Base-by-base conservation (phyloP, 2,113 vertebrate species). In the Girardinichthys multiradiatus region DNA sequence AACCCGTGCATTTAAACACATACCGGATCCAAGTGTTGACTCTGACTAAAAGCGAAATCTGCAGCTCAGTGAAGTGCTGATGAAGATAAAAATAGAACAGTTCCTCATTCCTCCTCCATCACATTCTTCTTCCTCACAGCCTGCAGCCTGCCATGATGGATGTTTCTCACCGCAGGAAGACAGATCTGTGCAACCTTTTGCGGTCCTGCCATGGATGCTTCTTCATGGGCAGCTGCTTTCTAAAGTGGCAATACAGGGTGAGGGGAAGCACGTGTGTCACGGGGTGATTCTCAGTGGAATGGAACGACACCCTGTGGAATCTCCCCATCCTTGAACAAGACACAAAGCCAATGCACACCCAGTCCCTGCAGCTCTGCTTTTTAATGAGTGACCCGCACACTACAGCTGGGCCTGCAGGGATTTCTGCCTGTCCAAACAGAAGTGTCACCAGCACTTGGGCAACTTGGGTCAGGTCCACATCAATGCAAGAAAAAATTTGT, bases 291-390 rank as follows among this genome's bases (percentile, higher is more conserved):
- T 70, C 67, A 64, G 54, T 30, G 64, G 76, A 31, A 92, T 87
- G 84, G 87, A 94, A 92, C 93, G 93, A 90, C 83, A 91, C 90
- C 91, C 90, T 0, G 5, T 74, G 88, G 92, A 86, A 83, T 83
- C 73, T 62, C 66, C 86, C 94, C 95, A 93, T 80, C 74, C 89
- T 77, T 72, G 60, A 76, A 74, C 15, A 54, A 63, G 65, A 74
- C 82, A 29, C 19, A 8, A 9, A 12, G 14, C 70, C 33, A 90
- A 90, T 85, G 88, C 79, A 35, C 83, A 88, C 76, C 1, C 10
- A 13, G 42, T 11, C 35, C 51, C 26, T 24, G 59, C 42, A 61
- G 58, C 33, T 71, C 64, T 73, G 79, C 74, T 92, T 92, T 91
- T 90, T 94, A 94, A 94, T 94, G 93, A 86, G 79, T n/a, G 85